These are phyloP conservation scores for Melanostoma mellinum DNA, from an alignment of 2,888 invertebrate species.

Conservation along the genomic window DNA sequence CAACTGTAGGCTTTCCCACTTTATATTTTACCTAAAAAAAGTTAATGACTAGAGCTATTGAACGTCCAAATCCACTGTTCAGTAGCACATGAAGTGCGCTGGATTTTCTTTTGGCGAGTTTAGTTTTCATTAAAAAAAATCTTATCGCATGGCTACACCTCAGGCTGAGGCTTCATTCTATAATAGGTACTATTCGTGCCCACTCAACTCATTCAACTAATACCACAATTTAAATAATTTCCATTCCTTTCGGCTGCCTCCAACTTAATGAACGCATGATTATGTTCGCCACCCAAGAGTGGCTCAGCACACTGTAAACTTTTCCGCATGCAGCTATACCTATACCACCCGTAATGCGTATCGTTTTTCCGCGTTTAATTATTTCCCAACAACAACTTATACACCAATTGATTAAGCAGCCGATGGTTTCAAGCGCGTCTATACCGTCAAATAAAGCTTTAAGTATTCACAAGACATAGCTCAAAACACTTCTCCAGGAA, in stretches of 20 bases:
- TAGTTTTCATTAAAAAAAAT: too few relatives aligned
- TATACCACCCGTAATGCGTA: slow-evolving; percentile 68
- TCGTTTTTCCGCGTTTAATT: slow-evolving; percentile 66
- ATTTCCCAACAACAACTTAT: slow-evolving; percentile 35
- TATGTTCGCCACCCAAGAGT: slow-evolving; percentile 49
- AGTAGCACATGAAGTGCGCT: too few relatives aligned
- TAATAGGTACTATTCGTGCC: too few relatives aligned
- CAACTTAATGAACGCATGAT: slow-evolving; percentile 33
- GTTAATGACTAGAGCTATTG: too few relatives aligned
- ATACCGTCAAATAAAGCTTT: slow-evolving; percentile 38
- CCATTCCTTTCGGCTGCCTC: slow-evolving; percentile 40
- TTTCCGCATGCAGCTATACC: slow-evolving; percentile 61
- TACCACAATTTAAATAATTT: slow-evolving; percentile 62
- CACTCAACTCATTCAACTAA: background rate
- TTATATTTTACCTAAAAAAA: too few relatives aligned
- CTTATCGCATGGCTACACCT: too few relatives aligned
- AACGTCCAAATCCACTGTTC: too few relatives aligned
- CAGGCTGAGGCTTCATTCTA: too few relatives aligned
- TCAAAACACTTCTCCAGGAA: slow-evolving; percentile 45
- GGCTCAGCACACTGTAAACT: slow-evolving; percentile 16
- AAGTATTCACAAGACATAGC: slow-evolving; percentile 1
- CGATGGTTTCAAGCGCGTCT: slow-evolving; percentile 16
- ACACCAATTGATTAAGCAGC: slow-evolving; percentile 32
- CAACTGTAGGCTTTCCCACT: too few relatives aligned
- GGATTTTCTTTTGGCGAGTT: too few relatives aligned